Percentiles rank a stretch among this genome's conserved stretches.
Evolutionary conservation across 53 echinoderm and acorn worm genomes (phyloP).

Genomic region (Holothuria scabra): DNA sequence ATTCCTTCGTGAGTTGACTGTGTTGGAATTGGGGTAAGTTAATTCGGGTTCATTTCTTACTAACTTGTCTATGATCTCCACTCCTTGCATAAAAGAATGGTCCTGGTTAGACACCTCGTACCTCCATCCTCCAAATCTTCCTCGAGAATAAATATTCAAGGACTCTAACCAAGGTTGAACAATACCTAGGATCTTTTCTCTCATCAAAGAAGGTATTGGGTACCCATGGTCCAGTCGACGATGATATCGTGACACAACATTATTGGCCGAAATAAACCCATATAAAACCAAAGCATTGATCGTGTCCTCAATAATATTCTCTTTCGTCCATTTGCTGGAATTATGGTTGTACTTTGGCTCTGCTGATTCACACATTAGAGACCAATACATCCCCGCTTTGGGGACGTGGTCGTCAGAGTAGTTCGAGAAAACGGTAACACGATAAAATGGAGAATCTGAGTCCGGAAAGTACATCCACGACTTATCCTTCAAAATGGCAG

Average conservation of each 20-base stretch:
- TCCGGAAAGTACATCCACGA: conserved; percentile 66
- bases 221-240: conserved; percentile 58
- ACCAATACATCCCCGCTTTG: conserved; percentile 38
- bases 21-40: conserved; percentile 45
- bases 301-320: conserved; percentile 4
- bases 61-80: conserved; percentile 53
- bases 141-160: conserved; percentile 44
- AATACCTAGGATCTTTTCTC: conserved; percentile 54
- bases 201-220: conserved; percentile 39
- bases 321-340: conserved; percentile 7
- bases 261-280: no score
- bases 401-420: conserved; percentile 61
- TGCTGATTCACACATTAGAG: conserved; percentile 60
- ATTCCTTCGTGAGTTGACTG: conserved; percentile 51
- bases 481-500: not conserved
- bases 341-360: conserved; percentile 24
- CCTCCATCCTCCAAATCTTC: no score
- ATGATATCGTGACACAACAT: conserved; percentile 53
- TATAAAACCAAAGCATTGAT: no score
- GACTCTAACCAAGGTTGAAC: no score
- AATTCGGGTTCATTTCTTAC: conserved; percentile 35
- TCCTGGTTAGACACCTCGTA: no score
- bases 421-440: conserved; percentile 55
- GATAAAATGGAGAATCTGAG: conserved; percentile 57
- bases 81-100: conserved; percentile 62